phyloP scores from a whole-genome alignment of 2,888 invertebrate genomes.

The Chrysopilus asiliformis region DNA sequence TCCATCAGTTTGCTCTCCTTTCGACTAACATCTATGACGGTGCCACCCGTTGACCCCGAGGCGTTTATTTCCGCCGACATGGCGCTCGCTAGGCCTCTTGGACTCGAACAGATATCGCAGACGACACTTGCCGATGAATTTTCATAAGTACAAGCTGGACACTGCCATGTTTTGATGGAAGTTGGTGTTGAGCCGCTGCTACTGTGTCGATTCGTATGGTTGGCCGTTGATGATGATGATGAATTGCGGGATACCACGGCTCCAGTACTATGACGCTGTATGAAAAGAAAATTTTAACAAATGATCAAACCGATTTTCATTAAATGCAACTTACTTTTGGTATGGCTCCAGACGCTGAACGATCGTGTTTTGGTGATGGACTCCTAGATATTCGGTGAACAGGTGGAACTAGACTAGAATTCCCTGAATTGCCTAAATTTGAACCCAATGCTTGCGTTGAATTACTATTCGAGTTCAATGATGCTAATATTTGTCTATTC shows the following conservation, averaged over 20 bases:
- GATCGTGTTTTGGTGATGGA: constrained; percentile 41
- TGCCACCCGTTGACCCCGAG: constrained; percentile 17
- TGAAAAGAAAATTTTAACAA: background rate
- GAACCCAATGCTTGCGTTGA: constrained; percentile 6
- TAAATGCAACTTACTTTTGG: constrained; percentile 22
- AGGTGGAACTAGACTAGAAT: constrained; percentile 23
- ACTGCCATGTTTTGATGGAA: constrained; percentile 51
- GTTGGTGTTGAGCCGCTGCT: constrained; percentile 18
- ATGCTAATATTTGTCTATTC: constrained; percentile 18
- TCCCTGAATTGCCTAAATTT: constrained; percentile 7
- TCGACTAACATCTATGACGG: constrained; percentile 33
- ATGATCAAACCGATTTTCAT: background rate
- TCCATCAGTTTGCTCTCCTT: constrained; percentile 74
- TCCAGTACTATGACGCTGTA: constrained; percentile 23
- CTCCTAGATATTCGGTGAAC: constrained; percentile 33
- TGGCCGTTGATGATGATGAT: constrained; percentile 16
- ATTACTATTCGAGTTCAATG: constrained; percentile 15
- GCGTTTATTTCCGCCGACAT: constrained; percentile 16
- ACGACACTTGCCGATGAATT: constrained; percentile 47
- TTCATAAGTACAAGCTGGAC: constrained; percentile 67
- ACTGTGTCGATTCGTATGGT: constrained; percentile 22
- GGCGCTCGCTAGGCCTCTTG: constrained; percentile 34
- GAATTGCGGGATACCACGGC: constrained; percentile 21
- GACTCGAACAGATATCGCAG: constrained; percentile 59
- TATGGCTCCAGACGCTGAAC: constrained; percentile 27